Evolutionary conservation across 2,888 invertebrate genomes (phyloP), one percentile per base, ranked within the genome.

Genomic region (Tortricodes alternella): DNA sequence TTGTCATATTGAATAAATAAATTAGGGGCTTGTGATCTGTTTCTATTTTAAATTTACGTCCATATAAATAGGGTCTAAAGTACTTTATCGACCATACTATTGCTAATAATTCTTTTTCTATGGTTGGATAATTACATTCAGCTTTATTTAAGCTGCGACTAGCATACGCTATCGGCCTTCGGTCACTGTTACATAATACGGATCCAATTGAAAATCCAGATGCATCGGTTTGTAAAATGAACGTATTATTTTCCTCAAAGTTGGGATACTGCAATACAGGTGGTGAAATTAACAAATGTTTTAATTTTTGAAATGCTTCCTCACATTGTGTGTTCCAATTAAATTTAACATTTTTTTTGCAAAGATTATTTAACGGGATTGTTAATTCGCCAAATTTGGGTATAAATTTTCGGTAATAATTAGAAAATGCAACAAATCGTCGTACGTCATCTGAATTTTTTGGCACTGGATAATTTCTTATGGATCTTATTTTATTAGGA

Each of bases 41-140:
- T 7, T 16, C 5, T 13, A 63, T 60, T 34, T 6, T 53, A 32
- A 60, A 59, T 15, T 38, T 41, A 16, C 46, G 29, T n/a, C 62
- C 62, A 46, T 57, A 62, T n/a, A 62, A 6, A 48, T 65, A 61
- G 1, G 57, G 61, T 6, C 62, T 23, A 48, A 63, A 62, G 43
- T 62, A 46, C 37, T 60, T 62, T 6, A 62, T 53, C 8, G 21
- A 15, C 62, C 62, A 62, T 1, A 59, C 51, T 34, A 61, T 49
- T 5, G 62, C 59, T 43, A 58, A 29, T 2, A 62, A 34, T 39
- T 61, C 53, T 16, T 63, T 62, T 21, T 62, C 49, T 6, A 62
- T 60, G 2, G 48, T 56, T n/a, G 64, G 58, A 16, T 60, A 62
- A 16, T 52, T 53, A 13, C 9, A 35, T 41, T 63, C 63, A 2